phyloP scores from a whole-genome alignment of 2,797 vertebrate species.

The Cossypha caffra region DNA sequence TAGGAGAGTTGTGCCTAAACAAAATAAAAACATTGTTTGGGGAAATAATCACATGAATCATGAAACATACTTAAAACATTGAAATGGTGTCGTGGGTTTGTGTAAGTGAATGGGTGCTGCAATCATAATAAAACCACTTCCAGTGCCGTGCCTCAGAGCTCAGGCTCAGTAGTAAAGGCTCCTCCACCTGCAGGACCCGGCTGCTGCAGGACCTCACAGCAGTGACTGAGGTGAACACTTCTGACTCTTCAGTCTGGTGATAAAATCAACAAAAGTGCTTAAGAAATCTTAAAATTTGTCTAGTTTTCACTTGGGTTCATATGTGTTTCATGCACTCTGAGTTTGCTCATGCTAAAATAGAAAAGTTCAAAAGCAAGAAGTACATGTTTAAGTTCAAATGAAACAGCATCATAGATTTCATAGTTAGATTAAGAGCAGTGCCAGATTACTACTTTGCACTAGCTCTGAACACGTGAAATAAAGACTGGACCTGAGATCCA shows the following conservation, averaged over 20 bases:
- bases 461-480: background rate
- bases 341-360: background rate
- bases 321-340: fast-evolving
- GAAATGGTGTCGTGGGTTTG: background rate
- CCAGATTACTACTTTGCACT: background rate
- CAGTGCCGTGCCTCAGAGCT: fast-evolving
- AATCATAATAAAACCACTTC: background rate
- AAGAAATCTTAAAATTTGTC: background rate
- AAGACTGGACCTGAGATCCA: background rate
- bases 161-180: background rate
- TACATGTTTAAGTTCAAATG: background rate
- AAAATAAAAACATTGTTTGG: background rate
- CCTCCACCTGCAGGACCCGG: background rate
- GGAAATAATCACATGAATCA: background rate
- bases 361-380: background rate
- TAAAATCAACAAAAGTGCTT: background rate
- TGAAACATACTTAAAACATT: background rate
- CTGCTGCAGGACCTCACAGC: background rate
- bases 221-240: background rate
- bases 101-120: background rate
- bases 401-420: background rate
- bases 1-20: background rate
- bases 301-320: background rate
- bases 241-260: background rate
- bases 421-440: background rate